Base-by-base conservation (phyloP, 1,140 invertebrate species). In the Drosophila repleta region DNA sequence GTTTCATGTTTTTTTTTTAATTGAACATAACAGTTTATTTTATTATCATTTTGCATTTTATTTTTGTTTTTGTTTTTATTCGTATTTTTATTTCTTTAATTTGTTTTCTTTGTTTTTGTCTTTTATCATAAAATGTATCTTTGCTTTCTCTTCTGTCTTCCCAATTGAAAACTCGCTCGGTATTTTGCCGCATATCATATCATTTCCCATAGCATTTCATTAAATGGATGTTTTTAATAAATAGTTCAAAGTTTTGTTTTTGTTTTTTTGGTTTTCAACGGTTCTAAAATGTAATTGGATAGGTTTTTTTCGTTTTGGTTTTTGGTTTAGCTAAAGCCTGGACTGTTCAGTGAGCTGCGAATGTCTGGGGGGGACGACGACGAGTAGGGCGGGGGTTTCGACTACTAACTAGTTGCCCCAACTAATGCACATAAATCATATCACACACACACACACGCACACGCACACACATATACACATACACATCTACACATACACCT, bases 1-100 rank as follows among this genome's bases (percentile, higher is more conserved):
- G 46, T 4, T n/a, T n/a, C 41, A 6, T 11, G 4, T 17, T 35
- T 18, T 35, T 18, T 26, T 58, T 66, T 85, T 46, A 76, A 85
- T 84, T 85, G 81, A 84, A 84, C 82, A 84, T 84, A 84, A 84
- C 81, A 84, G 74, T 84, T 84, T 85, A 84, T 80, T 84, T 87
- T 85, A 81, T 84, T 80, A 79, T 85, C 72, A 55, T 60, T 58
- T 76, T 63, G 46, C 46, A 18, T 48, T 37, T 68, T 55, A 17
- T 39, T 41, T 56, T 52, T 74, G 41, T 65, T 21, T 52, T 66
- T 46, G 20, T 58, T 32, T 41, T 63, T 48, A 18, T 17, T 52
- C 15, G 51, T 29, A 69, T 46, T 66, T 49, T 67, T 29, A 29
- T 29, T 29, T 29, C 0, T 60, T 4, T 55, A 53, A 37, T 66